Evolutionary conservation across 2,888 invertebrate genomes (phyloP).

Genomic region (Dryadula phaetusa): DNA sequence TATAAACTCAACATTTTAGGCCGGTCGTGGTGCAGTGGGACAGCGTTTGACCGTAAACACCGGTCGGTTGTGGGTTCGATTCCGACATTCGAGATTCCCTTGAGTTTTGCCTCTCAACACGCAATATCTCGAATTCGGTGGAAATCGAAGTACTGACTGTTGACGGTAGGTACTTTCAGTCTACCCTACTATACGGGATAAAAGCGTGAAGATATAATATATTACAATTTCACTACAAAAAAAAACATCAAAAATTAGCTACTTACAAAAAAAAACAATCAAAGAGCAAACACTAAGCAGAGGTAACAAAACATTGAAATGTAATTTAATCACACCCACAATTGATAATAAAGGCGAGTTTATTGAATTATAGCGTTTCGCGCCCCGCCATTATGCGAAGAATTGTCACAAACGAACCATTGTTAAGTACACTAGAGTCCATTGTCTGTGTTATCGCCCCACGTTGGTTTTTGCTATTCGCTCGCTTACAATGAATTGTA

Average conservation of each 20-base stretch:
- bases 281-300: slow-evolving; percentile 54
- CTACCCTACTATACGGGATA: too few species aligned
- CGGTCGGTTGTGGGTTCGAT: too few species aligned
- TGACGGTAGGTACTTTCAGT: too few species aligned
- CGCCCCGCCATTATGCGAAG: slow-evolving; percentile 80
- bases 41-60: too few species aligned
- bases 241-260: neutral
- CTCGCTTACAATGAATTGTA: slow-evolving; percentile 62
- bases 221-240: too few species aligned
- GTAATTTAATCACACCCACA: slow-evolving; percentile 78
- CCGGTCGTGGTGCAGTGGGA: too few species aligned
- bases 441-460: slow-evolving; percentile 81
- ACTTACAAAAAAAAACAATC: slow-evolving; percentile 28
- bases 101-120: too few species aligned
- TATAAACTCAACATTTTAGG: too few species aligned
- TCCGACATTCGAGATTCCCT: too few species aligned
- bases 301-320: slow-evolving; percentile 61
- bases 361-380: slow-evolving; percentile 80
- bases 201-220: too few species aligned
- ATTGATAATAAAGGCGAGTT: slow-evolving; percentile 76
- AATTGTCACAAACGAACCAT: slow-evolving; percentile 83
- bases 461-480: slow-evolving; percentile 80
- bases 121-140: too few species aligned
- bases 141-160: too few species aligned
- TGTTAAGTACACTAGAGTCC: slow-evolving; percentile 78